A percentile compares a stretch with the other conserved stretches of the same genome.
phyloP scores from a whole-genome alignment of 2,888 invertebrate species.

The Aspidiotus rigidus region DNA sequence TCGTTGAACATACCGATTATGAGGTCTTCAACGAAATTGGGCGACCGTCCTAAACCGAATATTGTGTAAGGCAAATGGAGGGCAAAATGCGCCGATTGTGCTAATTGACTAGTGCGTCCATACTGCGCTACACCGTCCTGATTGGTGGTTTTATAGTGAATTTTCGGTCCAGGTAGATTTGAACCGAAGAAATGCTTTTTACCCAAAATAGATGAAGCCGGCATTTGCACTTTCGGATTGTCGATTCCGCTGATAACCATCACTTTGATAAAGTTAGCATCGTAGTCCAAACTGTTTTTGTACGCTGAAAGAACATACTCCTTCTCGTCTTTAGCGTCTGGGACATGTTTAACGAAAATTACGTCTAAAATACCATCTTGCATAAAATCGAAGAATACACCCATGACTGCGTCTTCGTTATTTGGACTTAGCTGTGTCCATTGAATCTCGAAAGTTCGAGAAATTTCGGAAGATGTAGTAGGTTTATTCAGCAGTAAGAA shows the following conservation, averaged over 20 bases:
- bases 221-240: constrained; percentile 43
- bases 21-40: constrained; percentile 90
- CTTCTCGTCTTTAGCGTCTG: constrained; percentile 36
- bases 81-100: constrained; percentile 84
- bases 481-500: neutral
- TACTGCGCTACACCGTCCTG: constrained; percentile 71
- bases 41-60: constrained; percentile 94
- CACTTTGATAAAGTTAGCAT: constrained; percentile 89
- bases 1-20: constrained; percentile 55
- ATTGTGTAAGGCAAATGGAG: constrained; percentile 91
- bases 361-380: constrained; percentile 92
- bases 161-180: constrained; percentile 82
- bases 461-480: too few species aligned
- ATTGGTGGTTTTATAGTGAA: constrained; percentile 78
- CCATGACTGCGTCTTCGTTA: constrained; percentile 65
- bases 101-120: constrained; percentile 76
- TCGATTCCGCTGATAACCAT: constrained; percentile 44
- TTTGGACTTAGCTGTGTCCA: constrained; percentile 51
- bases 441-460: constrained; percentile 64
- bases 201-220: constrained; percentile 63
- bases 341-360: constrained; percentile 57
- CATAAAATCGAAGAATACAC: constrained; percentile 85
- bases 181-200: constrained; percentile 74
- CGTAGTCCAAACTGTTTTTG: constrained; percentile 79
- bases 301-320: constrained; percentile 57